Evolutionary conservation across 2,888 invertebrate species (phyloP).

Genomic region (Ametastegia equiseti): DNA sequence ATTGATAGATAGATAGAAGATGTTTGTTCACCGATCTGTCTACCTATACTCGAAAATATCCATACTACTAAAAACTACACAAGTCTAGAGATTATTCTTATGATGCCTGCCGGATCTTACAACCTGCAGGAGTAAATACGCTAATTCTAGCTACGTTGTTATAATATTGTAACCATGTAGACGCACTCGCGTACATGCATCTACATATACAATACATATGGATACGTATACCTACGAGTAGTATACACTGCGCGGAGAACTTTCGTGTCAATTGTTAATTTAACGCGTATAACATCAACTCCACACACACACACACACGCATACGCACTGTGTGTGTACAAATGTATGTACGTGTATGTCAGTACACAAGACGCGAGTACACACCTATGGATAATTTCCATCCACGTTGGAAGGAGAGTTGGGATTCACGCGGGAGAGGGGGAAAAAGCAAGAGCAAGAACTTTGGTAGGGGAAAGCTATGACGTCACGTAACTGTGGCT

Average conservation of each 20-base stretch:
- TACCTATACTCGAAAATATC: too few species aligned
- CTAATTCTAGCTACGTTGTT: not conserved
- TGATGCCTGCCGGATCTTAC: not conserved
- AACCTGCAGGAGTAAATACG: not conserved
- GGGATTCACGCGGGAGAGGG: not conserved
- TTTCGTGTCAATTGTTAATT: slow-evolving; percentile 36
- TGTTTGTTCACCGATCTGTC: too few species aligned
- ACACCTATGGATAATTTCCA: not conserved
- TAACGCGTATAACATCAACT: slow-evolving; percentile 6
- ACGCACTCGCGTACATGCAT: not conserved
- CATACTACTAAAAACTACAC: too few species aligned
- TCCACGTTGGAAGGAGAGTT: slow-evolving; percentile 1
- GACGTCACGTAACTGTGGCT: slow-evolving; percentile 45
- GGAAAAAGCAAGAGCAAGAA: not conserved
- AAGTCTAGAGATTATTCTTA: not conserved
- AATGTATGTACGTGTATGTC: not conserved
- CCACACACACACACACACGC: not conserved
- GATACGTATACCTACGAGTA: not conserved
- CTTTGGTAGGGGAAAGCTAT: not conserved
- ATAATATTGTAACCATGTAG: not conserved
- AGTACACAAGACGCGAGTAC: not conserved
- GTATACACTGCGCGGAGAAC: not conserved
- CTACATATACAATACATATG: not conserved
- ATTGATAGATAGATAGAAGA: too few species aligned
- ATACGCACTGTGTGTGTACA: not conserved